Evolutionary conservation across 2,797 vertebrate species (phyloP).

Genomic region (Lindbergichthys nudifrons): DNA sequence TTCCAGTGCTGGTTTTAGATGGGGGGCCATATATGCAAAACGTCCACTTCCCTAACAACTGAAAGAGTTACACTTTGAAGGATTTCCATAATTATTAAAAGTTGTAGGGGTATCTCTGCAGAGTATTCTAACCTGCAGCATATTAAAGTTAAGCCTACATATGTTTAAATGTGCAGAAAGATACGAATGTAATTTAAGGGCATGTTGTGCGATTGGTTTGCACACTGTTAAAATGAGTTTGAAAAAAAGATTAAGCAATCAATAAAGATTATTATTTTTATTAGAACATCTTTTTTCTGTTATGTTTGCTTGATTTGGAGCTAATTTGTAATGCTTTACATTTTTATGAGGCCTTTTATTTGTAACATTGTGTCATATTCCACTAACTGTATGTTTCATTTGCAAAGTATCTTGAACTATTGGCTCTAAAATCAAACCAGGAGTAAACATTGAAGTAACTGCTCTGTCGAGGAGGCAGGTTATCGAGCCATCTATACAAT

Average conservation of each 20-base stretch:
- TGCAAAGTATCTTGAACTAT: not conserved
- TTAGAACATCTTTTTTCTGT: not conserved
- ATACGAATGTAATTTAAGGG: not conserved
- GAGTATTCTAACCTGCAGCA: not conserved
- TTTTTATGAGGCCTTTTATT: not conserved
- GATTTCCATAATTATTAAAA: not conserved
- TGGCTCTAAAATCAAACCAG: not conserved
- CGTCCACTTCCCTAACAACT: not conserved
- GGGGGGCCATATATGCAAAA: not conserved
- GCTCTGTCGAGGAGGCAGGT: not conserved
- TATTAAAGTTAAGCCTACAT: not conserved
- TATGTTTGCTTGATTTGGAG: not conserved
- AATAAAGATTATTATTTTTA: not conserved
- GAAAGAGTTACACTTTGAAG: not conserved
- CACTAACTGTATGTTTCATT: not conserved
- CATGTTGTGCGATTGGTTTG: not conserved
- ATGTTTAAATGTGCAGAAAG: not conserved
- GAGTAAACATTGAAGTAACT: not conserved
- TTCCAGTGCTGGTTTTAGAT: conserved; percentile 4
- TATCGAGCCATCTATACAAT: not conserved
- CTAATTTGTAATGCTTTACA: not conserved
- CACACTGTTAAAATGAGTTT: not conserved
- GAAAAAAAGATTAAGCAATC: not conserved
- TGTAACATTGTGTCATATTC: not conserved
- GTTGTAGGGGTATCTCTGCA: not conserved